Evolutionary conservation across 2,797 vertebrate species (phyloP), one percentile per base, ranked within the genome.

Genomic region (Xenentodon cancila): DNA sequence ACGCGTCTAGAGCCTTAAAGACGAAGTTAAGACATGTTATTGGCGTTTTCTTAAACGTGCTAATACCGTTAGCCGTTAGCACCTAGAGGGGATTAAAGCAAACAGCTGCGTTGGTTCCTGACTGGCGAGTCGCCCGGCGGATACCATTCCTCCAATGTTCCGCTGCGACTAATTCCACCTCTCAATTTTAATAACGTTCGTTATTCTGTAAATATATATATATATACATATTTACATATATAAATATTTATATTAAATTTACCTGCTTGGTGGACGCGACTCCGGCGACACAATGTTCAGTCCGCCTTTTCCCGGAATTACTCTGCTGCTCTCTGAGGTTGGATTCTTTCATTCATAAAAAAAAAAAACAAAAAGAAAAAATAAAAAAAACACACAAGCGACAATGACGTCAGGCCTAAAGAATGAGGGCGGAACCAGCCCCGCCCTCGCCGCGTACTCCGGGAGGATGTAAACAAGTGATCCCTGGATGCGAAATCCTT

Each of bases 301-400:
- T 92, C 93, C 94, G 94, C 94, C 94, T 94, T 95, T 98, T 96
- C 95, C 95, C 93, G 94, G 95, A 97, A 98, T 98, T 96, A 96
- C 96, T 97, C 95, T 94, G 93, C 94, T 68, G 84, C 83, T 86
- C 81, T 87, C 82, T 89, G 91, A 90, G 90, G 84, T 83, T 94
- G 94, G 95, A 96, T 97, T 96, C 95, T 97, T 97, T 98, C 97
- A 98, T 99, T 98, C 97, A 99, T 97, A 98, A 48, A 99, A 94
- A 98, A 30, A 30, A 30, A 30, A 30, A 6, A 30, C 3, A 30
- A 30, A 98, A 48, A 30, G 7, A 30, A 30, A 6, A 30, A 30
- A 30, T 3, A 98, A 48, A 30, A 30, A 97, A 30, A 6, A 30
- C 30, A 98, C 94, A 95, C 93, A 93, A 84, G 94, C 95, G 93